A percentile compares a stretch with the other conserved stretches of the same genome.
Conservation (phyloP, 2,797 vertebrate species). For the Acanthopagrus latus region DNA sequence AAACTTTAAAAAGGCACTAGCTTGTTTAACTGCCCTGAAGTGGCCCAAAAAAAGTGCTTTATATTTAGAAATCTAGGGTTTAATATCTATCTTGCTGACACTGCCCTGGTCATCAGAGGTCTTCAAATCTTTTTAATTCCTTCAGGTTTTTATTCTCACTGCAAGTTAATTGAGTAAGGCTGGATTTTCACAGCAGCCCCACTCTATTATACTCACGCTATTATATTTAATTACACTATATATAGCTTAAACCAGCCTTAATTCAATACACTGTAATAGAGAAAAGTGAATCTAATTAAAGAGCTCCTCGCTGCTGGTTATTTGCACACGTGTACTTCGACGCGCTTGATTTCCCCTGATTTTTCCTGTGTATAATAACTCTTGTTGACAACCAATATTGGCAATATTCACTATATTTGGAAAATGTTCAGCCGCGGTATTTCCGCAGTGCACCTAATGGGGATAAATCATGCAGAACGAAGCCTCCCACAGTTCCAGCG, state of each 20-base stretch:
- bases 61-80: not conserved
- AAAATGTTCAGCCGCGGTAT: slow-evolving; percentile 10
- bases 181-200: slow-evolving; percentile 2
- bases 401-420: slow-evolving; percentile 13
- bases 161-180: not conserved
- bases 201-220: no score
- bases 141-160: not conserved
- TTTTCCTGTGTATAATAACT: slow-evolving; percentile 10
- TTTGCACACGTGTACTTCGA: slow-evolving; percentile 16
- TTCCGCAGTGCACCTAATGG: slow-evolving; percentile 46
- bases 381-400: slow-evolving; percentile 26
- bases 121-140: no score
- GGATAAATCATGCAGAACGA: slow-evolving; percentile 37
- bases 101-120: not conserved
- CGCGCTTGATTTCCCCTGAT: slow-evolving; percentile 1
- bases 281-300: slow-evolving; percentile 24
- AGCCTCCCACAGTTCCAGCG: slow-evolving; percentile 31
- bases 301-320: not conserved
- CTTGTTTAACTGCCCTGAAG: no score
- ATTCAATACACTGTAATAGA: slow-evolving; percentile 12
- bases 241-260: slow-evolving; percentile 16
- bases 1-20: no score
- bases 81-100: not conserved
- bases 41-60: not conserved
- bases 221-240: slow-evolving; percentile 11